Evolutionary conservation across 2,113 vertebrate genomes (phyloP), one percentile per base, ranked within the genome.

Genomic region (Poicephalus gulielmi): DNA sequence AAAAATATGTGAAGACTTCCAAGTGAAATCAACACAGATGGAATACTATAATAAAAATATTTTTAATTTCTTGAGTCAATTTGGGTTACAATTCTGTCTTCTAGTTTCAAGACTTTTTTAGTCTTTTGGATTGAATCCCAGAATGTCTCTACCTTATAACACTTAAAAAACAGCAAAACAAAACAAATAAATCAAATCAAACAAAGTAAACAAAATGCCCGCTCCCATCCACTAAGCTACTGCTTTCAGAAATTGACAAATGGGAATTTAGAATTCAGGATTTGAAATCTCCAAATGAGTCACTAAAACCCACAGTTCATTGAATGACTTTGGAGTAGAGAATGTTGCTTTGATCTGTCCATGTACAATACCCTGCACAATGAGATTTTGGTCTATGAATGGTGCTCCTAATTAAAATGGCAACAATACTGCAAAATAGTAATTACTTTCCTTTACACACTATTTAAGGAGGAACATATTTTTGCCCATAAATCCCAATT

Each of bases 51-150:
- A 46, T 43, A 19, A 78, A 82, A 44, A 46, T 35, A 30, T 63
- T 82, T 94, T 92, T 64, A 76, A 79, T 84, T 91, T 90, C 14
- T 43, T 91, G 25, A 71, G 10, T 78, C 5, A 84, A 49, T 88
- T 75, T 76, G 20, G 9, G 9, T 66, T 94, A 88, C 7, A 28
- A 60, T 79, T 79, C 76, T 73, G 25, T 89, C 35, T 57, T 6
- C 13, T 46, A 60, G 15, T 43, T 83, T 84, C 82, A 93, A 77
- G 44, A 35, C 28, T 89, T 74, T 2, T 68, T 79, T 88, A 59
- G 31, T 25, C 20, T 90, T 92, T 96, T 64, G 50, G 67, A 79
- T 37, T 73, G 33, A 86, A 83, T 87, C 41, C 30, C 9, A 59
- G 25, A 64, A 88, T 24, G 28, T 41, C 10, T 95, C 41, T 93